Conservation (phyloP, 35 echinoderm and acorn worm species). For the Ptychodera flava region DNA sequence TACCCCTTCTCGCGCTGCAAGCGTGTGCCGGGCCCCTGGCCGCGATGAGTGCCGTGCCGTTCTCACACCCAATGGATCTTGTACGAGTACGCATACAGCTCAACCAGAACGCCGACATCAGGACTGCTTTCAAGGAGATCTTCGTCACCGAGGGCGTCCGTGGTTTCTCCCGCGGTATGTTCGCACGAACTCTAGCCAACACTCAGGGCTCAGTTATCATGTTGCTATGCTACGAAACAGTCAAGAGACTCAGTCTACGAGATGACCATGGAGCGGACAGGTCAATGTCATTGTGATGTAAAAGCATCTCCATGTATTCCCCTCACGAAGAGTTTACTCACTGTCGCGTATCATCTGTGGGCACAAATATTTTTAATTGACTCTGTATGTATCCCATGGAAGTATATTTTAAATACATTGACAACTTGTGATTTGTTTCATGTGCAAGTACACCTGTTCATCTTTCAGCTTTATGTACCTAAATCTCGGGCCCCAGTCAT, state of each 20-base stretch:
- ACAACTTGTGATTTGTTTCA: no score
- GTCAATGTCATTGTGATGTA: no score
- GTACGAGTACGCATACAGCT: slow-evolving; percentile 87
- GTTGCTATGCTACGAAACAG: slow-evolving; percentile 73
- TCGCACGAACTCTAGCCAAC: slow-evolving; percentile 57
- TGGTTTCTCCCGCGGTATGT: slow-evolving; percentile 74
- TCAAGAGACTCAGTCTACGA: slow-evolving; percentile 72
- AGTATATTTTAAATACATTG: no score
- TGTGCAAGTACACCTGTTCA: no score
- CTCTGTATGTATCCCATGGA: no score
- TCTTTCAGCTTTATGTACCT: no score
- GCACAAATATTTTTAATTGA: no score
- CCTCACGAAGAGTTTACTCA: no score
- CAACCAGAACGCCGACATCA: slow-evolving; percentile 39
- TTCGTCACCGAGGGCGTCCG: slow-evolving; percentile 49
- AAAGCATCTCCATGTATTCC: no score
- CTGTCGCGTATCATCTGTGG: no score
- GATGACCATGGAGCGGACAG: no score
- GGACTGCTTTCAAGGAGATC: slow-evolving; percentile 50
- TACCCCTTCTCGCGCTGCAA: slow-evolving; percentile 66
- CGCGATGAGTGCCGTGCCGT: slow-evolving; percentile 40
- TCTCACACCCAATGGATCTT: slow-evolving; percentile 94
- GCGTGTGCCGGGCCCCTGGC: slow-evolving; percentile 72
- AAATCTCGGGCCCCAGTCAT: no score
- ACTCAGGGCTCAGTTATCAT: slow-evolving; percentile 71